These are phyloP conservation scores for Unio pictorum DNA, from an alignment of 2,888 invertebrate species.

Conservation along the genomic window DNA sequence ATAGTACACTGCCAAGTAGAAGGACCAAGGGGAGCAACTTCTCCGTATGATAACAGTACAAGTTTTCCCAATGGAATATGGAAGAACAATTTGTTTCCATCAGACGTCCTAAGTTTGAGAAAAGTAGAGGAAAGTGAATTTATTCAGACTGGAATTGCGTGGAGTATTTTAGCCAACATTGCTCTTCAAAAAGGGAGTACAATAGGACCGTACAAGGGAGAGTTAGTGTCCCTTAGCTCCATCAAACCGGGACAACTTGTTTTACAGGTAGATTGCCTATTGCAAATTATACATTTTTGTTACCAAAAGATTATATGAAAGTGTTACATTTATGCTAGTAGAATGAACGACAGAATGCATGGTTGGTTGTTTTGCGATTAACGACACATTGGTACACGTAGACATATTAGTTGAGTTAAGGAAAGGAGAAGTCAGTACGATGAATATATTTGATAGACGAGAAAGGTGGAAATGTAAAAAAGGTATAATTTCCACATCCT, in stretches of 20 bases:
- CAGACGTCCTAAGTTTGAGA: constrained; percentile 52
- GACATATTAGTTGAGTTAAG: too few species aligned
- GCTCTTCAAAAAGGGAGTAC: constrained; percentile 56
- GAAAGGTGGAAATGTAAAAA: too few species aligned
- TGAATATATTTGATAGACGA: too few species aligned
- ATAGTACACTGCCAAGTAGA: too few species aligned
- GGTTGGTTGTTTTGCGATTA: too few species aligned
- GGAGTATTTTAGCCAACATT: constrained; percentile 53
- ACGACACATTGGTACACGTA: too few species aligned
- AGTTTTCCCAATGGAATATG: too few species aligned
- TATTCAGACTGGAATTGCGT: constrained; percentile 47
- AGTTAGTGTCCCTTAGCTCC: constrained; percentile 50
- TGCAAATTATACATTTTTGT: constrained; percentile 2
- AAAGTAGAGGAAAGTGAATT: constrained; percentile 54
- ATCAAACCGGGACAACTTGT: constrained; percentile 58
- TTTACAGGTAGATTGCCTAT: constrained; percentile 43
- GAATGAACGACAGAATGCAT: too few species aligned
- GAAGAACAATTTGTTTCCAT: constrained; percentile 31
- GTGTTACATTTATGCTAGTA: too few species aligned
- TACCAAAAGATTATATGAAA: constrained; percentile 2
- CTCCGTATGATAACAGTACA: neutral
- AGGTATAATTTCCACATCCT: too few species aligned
- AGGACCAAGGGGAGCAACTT: constrained; percentile 5
- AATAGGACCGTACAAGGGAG: constrained; percentile 59
- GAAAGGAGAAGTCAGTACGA: too few species aligned